A percentile compares a stretch with the other conserved stretches of the same genome.
Evolutionary conservation across 2,797 vertebrate species (phyloP).

Genomic region (Onychomys torridus): DNA sequence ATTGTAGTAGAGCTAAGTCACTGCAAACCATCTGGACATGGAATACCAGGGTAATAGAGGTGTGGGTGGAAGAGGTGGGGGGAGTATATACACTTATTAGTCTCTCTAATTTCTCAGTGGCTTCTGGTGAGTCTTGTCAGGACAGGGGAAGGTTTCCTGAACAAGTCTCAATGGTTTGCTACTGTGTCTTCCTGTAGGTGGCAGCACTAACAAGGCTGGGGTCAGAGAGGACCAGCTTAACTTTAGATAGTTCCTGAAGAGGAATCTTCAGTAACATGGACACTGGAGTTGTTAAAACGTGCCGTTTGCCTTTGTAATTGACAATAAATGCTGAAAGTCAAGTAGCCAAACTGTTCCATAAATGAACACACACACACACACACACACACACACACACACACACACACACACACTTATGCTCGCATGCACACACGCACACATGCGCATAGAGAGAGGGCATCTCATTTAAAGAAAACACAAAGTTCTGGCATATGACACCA

Average conservation of each 20-base stretch:
- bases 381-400: background rate
- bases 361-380: conserved; percentile 32
- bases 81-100: no score
- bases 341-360: background rate
- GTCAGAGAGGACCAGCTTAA: background rate
- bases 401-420: no score
- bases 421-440: background rate
- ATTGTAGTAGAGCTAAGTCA: conserved; percentile 73
- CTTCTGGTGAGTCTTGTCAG: background rate
- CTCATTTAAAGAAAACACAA: conserved; percentile 59
- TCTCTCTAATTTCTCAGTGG: background rate
- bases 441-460: accelerated
- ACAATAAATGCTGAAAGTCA: conserved; percentile 6
- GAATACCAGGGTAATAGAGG: conserved; percentile 64
- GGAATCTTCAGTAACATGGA: conserved; percentile 64
- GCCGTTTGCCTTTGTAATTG: background rate
- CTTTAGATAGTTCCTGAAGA: conserved; percentile 30
- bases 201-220: conserved; percentile 70
- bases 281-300: conserved; percentile 34
- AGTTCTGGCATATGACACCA: background rate
- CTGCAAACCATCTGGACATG: conserved; percentile 4
- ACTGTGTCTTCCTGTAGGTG: conserved; percentile 76
- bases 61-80: background rate
- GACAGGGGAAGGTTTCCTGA: background rate
- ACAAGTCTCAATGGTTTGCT: background rate